Evolutionary conservation across 2,888 invertebrate genomes (phyloP).

Genomic region (Scaptodrosophila latifasciaeformis): DNA sequence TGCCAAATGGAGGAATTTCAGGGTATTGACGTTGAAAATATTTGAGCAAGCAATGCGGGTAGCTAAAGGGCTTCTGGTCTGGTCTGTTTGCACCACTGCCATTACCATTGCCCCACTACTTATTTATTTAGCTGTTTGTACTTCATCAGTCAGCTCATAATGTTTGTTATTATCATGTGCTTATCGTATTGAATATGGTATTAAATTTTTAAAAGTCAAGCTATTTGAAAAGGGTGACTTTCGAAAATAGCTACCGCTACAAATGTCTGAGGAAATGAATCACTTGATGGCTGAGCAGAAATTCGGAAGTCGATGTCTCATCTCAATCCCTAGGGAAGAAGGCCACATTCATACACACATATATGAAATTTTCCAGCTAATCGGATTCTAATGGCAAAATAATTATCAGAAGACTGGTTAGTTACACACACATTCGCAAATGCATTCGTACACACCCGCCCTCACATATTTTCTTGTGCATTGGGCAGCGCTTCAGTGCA

Average conservation of each 20-base stretch:
- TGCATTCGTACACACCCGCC: constrained; percentile 16
- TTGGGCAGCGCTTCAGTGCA: constrained; percentile 29
- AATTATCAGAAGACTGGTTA: constrained; percentile 69
- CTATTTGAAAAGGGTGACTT: too few species aligned
- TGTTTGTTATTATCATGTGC: constrained; percentile 46
- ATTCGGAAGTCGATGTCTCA: too few species aligned
- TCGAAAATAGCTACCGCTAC: too few species aligned
- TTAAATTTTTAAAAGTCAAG: constrained; percentile 35
- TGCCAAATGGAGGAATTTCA: constrained; percentile 54
- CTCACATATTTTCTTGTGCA: constrained; percentile 8
- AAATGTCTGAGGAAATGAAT: constrained; percentile 32
- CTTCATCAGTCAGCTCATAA: constrained; percentile 59
- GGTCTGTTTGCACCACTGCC: constrained; percentile 7
- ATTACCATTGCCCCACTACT: constrained; percentile 11
- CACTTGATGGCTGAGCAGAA: constrained; percentile 37
- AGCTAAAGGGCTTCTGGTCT: constrained; percentile 15
- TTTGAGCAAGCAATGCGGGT: constrained; percentile 31
- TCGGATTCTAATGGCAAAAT: constrained; percentile 74
- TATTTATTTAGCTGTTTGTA: constrained; percentile 59
- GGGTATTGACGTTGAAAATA: constrained; percentile 60
- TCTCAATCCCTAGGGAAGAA: too few species aligned
- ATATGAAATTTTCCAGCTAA: constrained; percentile 69
- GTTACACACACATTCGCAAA: constrained; percentile 36
- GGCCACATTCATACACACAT: background rate
- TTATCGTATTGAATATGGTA: constrained; percentile 6